Evolutionary conservation across 1,140 invertebrate genomes (phyloP).

Genomic region (Musca vetustissima): DNA sequence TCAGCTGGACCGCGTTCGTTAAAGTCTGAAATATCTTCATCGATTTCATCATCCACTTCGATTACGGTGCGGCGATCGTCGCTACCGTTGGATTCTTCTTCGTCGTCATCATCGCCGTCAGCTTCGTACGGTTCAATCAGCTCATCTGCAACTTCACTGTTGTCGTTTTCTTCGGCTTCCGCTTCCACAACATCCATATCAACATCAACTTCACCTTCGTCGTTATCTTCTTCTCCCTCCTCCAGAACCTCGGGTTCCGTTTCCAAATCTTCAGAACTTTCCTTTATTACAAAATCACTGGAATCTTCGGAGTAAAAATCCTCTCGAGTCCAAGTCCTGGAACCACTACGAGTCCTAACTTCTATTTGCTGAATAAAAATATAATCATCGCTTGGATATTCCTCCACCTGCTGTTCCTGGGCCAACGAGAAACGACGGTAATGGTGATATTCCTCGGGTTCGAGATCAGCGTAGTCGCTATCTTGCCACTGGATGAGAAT

Average conservation of each 20-base stretch:
- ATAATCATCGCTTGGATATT: slow-evolving; percentile 50
- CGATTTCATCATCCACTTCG: slow-evolving; percentile 51
- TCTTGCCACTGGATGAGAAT: slow-evolving; percentile 27
- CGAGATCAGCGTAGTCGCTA: slow-evolving; percentile 32
- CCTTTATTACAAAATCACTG: slow-evolving; percentile 6
- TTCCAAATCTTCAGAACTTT: neutral
- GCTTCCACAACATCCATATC: slow-evolving; percentile 26
- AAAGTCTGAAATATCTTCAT: slow-evolving; percentile 51
- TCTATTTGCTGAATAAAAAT: slow-evolving; percentile 49
- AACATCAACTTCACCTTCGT: slow-evolving; percentile 36
- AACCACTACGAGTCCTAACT: slow-evolving; percentile 42
- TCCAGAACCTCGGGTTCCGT: slow-evolving; percentile 30
- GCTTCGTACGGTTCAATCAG: slow-evolving; percentile 31
- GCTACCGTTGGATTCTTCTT: slow-evolving; percentile 42
- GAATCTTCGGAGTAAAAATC: slow-evolving; percentile 42
- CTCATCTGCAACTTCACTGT: slow-evolving; percentile 32
- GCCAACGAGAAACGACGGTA: slow-evolving; percentile 47
- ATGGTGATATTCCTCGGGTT: slow-evolving; percentile 52
- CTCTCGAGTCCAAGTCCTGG: slow-evolving; percentile 45
- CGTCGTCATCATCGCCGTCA: slow-evolving; percentile 29
- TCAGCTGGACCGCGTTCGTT: slow-evolving; percentile 51
- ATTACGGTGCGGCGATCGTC: slow-evolving; percentile 52
- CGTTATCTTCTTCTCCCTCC: slow-evolving; percentile 34
- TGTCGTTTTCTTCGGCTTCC: slow-evolving; percentile 27
- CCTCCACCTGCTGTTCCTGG: slow-evolving; percentile 48